Conservation (phyloP, 2,113 vertebrate species). For the Sphyrna mokarran region DNA sequence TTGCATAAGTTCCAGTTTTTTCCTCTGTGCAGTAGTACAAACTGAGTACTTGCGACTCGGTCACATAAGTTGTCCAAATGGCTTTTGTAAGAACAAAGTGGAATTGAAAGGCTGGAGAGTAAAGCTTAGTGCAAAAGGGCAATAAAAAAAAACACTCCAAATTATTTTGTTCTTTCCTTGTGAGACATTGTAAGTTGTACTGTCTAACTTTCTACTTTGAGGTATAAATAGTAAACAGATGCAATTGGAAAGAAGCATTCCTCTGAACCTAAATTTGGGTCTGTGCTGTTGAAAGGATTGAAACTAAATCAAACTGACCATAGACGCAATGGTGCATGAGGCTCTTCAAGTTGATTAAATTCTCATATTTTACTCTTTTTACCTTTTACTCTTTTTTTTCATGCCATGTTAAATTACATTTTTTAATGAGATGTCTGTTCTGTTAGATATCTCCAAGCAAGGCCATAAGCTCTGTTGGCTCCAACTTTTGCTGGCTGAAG, state of each 20-base stretch:
- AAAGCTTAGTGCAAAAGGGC: neutral
- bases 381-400: slow-evolving; percentile 12
- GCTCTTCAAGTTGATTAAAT: slow-evolving; percentile 26
- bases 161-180: neutral
- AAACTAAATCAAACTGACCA: slow-evolving; percentile 32
- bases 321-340: neutral
- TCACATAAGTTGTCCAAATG: neutral
- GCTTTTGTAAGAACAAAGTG: neutral
- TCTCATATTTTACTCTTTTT: slow-evolving; percentile 28
- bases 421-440: slow-evolving; percentile 27
- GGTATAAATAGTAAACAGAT: slow-evolving; percentile 21
- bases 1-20: neutral
- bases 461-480: neutral
- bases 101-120: neutral
- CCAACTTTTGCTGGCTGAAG: neutral
- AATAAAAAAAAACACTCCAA: neutral
- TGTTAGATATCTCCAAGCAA: slow-evolving; percentile 27
- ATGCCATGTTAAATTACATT: slow-evolving; percentile 25
- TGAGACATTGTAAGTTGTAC: neutral
- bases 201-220: neutral
- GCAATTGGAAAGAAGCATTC: neutral
- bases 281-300: slow-evolving; percentile 18
- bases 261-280: neutral
- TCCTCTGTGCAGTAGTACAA: neutral
- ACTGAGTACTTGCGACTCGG: neutral